A percentile compares a stretch with the other conserved stretches of the same genome.
These are phyloP conservation scores for Pentamera pediparva DNA, from an alignment of 53 echinoderm and acorn worm species.

Conservation along the genomic window DNA sequence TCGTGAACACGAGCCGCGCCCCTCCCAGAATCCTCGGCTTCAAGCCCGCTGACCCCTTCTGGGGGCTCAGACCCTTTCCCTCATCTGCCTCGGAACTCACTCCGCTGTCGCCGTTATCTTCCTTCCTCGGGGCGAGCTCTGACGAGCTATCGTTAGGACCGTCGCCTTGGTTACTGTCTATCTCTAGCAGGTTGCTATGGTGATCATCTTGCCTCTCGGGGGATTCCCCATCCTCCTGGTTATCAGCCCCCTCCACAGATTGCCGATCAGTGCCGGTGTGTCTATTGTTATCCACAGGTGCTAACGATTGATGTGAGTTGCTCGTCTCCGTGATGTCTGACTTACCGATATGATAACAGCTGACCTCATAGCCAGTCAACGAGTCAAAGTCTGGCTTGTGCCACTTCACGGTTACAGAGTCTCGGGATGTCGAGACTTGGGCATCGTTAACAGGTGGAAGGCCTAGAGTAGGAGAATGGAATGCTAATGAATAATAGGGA, in stretches of 20 bases:
- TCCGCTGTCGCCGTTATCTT: constrained; percentile 27
- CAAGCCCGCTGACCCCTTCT: background rate
- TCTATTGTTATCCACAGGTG: background rate
- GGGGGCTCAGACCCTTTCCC: constrained; percentile 2
- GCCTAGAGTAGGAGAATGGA: too few relatives aligned
- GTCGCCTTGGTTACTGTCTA: too few relatives aligned
- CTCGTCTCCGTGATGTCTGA: constrained; percentile 10
- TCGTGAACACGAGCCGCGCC: background rate
- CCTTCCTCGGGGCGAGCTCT: constrained; percentile 18
- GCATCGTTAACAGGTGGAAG: constrained; percentile 50
- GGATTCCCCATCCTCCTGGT: too few relatives aligned
- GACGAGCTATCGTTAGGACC: background rate
- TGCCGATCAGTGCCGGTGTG: background rate
- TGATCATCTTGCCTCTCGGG: background rate
- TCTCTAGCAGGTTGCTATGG: too few relatives aligned
- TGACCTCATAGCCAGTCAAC: constrained; percentile 51
- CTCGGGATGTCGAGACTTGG: background rate
- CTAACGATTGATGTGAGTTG: background rate
- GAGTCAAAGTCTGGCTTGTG: constrained; percentile 56
- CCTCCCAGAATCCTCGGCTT: background rate
- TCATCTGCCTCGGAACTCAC: constrained; percentile 24
- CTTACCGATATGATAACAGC: constrained; percentile 31
- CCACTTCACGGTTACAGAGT: constrained; percentile 52
- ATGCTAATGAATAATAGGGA: too few relatives aligned
- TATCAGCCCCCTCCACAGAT: background rate